Conservation (phyloP, 2,888 invertebrate species). For the Brachylomia viminalis region DNA sequence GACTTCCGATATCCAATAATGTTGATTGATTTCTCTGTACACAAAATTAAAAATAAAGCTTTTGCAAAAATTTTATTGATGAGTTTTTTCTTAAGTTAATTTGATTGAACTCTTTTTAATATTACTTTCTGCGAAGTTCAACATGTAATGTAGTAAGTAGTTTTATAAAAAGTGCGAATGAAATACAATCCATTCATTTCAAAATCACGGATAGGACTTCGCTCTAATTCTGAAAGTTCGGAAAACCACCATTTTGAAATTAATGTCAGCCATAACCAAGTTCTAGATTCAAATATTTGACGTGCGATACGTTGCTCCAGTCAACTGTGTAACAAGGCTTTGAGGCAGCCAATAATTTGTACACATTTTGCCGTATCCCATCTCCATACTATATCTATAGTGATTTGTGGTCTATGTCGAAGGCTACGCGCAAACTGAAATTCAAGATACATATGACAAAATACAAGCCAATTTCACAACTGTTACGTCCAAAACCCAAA, state of each 20-base stretch:
- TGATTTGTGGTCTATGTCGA: slow-evolving; percentile 17
- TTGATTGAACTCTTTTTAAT: slow-evolving; percentile 22
- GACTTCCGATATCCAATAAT: slow-evolving; percentile 15
- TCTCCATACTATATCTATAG: slow-evolving; percentile 49
- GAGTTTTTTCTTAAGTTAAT: slow-evolving; percentile 12
- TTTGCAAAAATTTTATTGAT: slow-evolving; percentile 19
- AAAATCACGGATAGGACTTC: not conserved
- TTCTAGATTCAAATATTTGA: slow-evolving; percentile 57
- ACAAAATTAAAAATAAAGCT: slow-evolving; percentile 28
- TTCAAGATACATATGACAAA: slow-evolving; percentile 13
- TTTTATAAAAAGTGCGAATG: not conserved
- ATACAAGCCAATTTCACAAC: slow-evolving; percentile 22
- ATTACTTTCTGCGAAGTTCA: not conserved
- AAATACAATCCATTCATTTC: slow-evolving; percentile 3
- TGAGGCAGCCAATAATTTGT: slow-evolving; percentile 39
- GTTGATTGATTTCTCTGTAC: slow-evolving; percentile 40
- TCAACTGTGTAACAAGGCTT: slow-evolving; percentile 44
- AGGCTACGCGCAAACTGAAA: slow-evolving; percentile 31
- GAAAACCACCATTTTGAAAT: slow-evolving; percentile 47
- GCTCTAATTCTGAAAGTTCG: slow-evolving; percentile 32
- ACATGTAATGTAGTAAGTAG: not conserved
- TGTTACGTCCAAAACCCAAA: not conserved
- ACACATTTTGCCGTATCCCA: slow-evolving; percentile 43
- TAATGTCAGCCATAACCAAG: slow-evolving; percentile 36
- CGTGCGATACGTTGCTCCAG: slow-evolving; percentile 39